phyloP scores from a whole-genome alignment of 2,113 vertebrate genomes.

The Gasterosteus aculeatus region DNA sequence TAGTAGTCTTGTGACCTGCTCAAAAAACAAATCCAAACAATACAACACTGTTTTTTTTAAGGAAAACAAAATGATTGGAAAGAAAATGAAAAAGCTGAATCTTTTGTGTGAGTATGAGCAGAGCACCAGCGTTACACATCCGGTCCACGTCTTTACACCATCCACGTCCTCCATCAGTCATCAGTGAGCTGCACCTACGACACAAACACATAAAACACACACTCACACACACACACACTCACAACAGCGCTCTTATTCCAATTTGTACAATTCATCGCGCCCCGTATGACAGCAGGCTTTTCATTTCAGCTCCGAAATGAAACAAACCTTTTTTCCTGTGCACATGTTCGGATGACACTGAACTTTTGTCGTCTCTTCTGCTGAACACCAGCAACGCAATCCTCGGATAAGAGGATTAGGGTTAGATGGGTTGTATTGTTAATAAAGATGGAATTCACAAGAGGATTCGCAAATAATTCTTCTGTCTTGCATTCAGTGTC shows the following conservation, averaged over 20 bases:
- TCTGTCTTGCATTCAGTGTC: slow-evolving; percentile 22
- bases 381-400: background rate
- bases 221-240: background rate
- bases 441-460: slow-evolving; percentile 8
- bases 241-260: background rate
- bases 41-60: background rate
- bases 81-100: background rate
- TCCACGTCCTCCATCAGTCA: background rate
- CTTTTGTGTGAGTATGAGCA: background rate
- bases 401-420: background rate
- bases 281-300: background rate
- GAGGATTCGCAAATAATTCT: background rate
- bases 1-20: background rate
- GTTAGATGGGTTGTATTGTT: slow-evolving; percentile 2
- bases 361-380: background rate
- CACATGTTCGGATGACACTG: background rate
- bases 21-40: background rate
- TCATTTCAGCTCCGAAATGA: background rate
- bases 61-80: background rate
- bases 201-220: background rate
- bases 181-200: background rate
- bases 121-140: background rate
- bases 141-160: background rate
- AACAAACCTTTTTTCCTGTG: background rate
- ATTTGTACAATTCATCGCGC: background rate